Evolutionary conservation across 2,797 vertebrate genomes (phyloP).

Genomic region (Buphagus erythrorhynchus): DNA sequence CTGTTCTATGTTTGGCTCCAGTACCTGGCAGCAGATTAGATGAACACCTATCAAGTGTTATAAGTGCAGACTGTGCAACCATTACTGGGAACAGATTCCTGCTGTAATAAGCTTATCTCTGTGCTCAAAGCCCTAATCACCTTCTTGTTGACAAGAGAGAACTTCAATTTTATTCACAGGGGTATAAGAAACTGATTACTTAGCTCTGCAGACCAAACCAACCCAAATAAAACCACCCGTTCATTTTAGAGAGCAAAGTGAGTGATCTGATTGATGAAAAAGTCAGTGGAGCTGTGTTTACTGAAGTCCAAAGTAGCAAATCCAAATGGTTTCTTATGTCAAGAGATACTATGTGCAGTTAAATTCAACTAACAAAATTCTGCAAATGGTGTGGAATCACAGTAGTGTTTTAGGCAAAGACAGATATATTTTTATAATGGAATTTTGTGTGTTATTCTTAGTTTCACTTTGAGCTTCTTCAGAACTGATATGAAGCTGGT

Average conservation of each 20-base stretch:
- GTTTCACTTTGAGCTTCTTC: not conserved
- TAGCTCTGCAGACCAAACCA: not conserved
- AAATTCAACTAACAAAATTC: not conserved
- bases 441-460: not conserved
- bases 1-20: not conserved
- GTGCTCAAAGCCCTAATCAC: not conserved
- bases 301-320: not conserved
- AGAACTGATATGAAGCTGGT: not conserved
- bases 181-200: not conserved
- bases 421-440: not conserved
- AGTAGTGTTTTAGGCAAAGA: not conserved
- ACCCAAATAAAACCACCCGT: not conserved
- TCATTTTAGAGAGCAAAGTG: not conserved
- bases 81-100: not conserved
- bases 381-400: not conserved
- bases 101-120: not conserved
- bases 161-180: not conserved
- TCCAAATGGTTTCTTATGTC: not conserved
- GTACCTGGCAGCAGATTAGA: not conserved
- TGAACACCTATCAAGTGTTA: not conserved
- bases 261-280: not conserved
- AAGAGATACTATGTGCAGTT: not conserved
- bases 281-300: not conserved
- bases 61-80: not conserved
- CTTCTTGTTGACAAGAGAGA: not conserved